Base-by-base conservation (phyloP, 2,888 invertebrate species). In the Ischnura elegans region DNA sequence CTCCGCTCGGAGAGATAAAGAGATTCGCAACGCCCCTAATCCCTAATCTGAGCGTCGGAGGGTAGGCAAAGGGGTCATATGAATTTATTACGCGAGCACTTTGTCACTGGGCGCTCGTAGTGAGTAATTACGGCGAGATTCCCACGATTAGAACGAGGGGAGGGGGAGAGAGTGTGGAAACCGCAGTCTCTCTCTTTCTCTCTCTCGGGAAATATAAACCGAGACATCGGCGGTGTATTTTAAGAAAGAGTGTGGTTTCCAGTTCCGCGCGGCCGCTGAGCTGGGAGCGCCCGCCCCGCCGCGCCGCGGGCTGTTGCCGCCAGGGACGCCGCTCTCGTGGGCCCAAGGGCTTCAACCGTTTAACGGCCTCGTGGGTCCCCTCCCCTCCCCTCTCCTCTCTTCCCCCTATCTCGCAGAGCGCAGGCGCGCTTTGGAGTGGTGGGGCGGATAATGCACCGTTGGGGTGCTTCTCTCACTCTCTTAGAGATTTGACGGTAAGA, bases 131-230 rank as follows among this genome's bases (percentile, higher is more conserved):
- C 76, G 36, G 76, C n/a, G n/a, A 76, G n/a, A 76, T 76, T 76
- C 76, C 76, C 76, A 76, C 76, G 76, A 76, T 76, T 76, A 76
- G 76, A 10, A 36, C 36, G 36, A 61, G 61, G 25, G 4, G 25
- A 19, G 6, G 29, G 10, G 36, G 16, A 76, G 36, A 61, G 16
- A 25, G 10, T 13, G 76, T 76, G 76, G n/a, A 76, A 76, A 76
- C 76, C 76, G 36, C 76, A 36, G 76, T 36, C 10, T 3, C n/a
- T n/a, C n/a, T n/a, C n/a, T n/a, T n/a, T n/a, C n/a, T n/a, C n/a
- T n/a, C n/a, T n/a, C 76, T 76, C 76, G 76, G 76, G 76, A 76
- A 76, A 76, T 76, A 76, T 76, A 76, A 36, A 36, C 76, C 76
- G 76, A 36, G 76, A 36, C 76, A 76, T 76, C 61, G 76, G 76